These are phyloP conservation scores for Torymus tubicola DNA, from an alignment of 2,888 invertebrate genomes.

Conservation along the genomic window DNA sequence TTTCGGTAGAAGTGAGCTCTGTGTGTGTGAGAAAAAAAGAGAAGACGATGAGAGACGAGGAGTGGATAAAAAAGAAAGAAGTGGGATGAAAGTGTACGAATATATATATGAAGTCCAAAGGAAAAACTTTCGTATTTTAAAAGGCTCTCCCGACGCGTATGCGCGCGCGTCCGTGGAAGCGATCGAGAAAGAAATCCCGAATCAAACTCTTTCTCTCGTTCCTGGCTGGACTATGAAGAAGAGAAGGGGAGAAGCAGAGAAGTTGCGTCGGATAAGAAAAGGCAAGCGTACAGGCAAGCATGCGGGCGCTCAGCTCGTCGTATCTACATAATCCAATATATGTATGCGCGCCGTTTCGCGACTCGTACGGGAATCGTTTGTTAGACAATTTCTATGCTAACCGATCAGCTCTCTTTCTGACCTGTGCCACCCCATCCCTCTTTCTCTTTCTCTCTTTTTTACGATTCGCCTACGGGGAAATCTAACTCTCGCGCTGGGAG, in stretches of 20 bases:
- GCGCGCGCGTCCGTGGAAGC: no score
- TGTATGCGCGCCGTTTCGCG: conserved; percentile 45
- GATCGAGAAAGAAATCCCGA: neutral
- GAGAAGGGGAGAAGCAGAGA: neutral
- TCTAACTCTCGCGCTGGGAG: conserved; percentile 64
- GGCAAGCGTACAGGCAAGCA: neutral
- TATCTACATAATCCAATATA: conserved; percentile 57
- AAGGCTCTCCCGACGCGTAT: neutral
- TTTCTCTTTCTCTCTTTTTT: conserved; percentile 62
- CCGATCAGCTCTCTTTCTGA: conserved; percentile 36
- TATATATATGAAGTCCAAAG: neutral
- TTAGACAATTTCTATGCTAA: conserved; percentile 55
- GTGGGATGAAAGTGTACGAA: neutral
- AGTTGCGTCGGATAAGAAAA: conserved; percentile 20
- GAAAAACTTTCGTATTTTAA: conserved; percentile 42
- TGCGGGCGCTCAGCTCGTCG: conserved; percentile 15
- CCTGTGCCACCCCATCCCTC: conserved; percentile 30
- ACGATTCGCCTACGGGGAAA: conserved; percentile 72
- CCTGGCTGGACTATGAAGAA: neutral
- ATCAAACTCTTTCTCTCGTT: neutral
- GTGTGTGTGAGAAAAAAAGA: no score
- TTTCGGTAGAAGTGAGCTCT: no score
- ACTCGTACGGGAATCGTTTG: conserved; percentile 49
- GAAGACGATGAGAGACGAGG: neutral
- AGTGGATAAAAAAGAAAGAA: conserved; percentile 12